Percentiles rank a stretch among this genome's conserved stretches.
Conservation (phyloP, 2,113 vertebrate genomes). For the Noturus placidus region DNA sequence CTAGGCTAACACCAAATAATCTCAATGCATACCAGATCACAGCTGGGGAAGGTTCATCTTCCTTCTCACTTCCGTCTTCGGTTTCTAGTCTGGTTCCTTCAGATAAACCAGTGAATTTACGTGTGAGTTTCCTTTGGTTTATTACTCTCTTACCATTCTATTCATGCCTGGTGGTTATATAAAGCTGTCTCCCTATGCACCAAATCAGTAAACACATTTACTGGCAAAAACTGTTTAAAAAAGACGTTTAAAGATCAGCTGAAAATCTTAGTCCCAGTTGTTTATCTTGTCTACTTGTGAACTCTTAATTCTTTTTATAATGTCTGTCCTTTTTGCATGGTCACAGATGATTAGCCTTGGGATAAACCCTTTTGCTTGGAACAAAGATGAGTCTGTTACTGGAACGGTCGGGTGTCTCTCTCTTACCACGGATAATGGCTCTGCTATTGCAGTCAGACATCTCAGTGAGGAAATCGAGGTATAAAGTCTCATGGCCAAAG, state of each 20-base stretch:
- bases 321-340: slow-evolving; percentile 5
- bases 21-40: slow-evolving; percentile 67
- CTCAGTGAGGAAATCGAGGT: slow-evolving; percentile 86
- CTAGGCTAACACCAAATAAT: slow-evolving; percentile 64
- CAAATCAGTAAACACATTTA: background rate
- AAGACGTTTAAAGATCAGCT: too few relatives aligned
- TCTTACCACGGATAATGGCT: slow-evolving; percentile 78
- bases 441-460: slow-evolving; percentile 76
- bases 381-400: slow-evolving; percentile 71
- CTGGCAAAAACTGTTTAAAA: too few relatives aligned
- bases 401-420: slow-evolving; percentile 81
- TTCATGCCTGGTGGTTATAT: background rate
- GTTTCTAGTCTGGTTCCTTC: slow-evolving; percentile 63
- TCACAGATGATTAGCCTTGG: slow-evolving; percentile 89
- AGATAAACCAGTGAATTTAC: slow-evolving; percentile 81
- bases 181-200: background rate
- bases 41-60: slow-evolving; percentile 67
- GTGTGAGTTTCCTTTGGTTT: slow-evolving; percentile 64
- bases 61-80: slow-evolving; percentile 80
- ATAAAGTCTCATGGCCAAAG: slow-evolving; percentile 17
- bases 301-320: background rate
- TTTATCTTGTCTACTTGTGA: background rate
- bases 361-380: slow-evolving; percentile 80
- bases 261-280: background rate
- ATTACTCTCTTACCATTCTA: background rate